These are phyloP conservation scores for Drosophila guanche DNA, from an alignment of 1,140 invertebrate genomes.

Conservation along the genomic window DNA sequence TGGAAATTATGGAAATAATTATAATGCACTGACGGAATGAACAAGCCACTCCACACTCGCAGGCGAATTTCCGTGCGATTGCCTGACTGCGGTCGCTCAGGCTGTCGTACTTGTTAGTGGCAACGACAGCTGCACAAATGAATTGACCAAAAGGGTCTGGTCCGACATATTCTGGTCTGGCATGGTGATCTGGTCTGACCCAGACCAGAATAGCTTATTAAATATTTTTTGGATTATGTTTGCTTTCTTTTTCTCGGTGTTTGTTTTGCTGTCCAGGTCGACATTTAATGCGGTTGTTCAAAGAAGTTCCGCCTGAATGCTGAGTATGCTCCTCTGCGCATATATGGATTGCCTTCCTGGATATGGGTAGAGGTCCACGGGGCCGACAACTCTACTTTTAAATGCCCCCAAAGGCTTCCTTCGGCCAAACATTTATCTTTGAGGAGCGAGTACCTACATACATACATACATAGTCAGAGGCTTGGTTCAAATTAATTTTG, in stretches of 20 bases:
- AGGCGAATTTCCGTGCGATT: constrained; percentile 14
- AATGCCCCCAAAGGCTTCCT: constrained; percentile 25
- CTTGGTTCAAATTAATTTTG: constrained; percentile 40
- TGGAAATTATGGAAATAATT: constrained; percentile 51
- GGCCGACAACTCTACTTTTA: constrained; percentile 3
- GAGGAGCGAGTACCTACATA: constrained; percentile 7
- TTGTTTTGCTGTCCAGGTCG: constrained; percentile 13
- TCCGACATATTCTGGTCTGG: neutral
- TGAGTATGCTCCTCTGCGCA: constrained; percentile 35
- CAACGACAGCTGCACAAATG: constrained; percentile 52
- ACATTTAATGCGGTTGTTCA: constrained; percentile 55
- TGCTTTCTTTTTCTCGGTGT: constrained; percentile 13
- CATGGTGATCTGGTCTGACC: constrained; percentile 29
- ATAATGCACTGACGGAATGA: constrained; percentile 39
- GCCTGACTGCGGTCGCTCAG: constrained; percentile 26
- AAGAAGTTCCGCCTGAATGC: constrained; percentile 40
- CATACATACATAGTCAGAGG: too few relatives aligned
- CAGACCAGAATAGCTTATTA: constrained; percentile 28
- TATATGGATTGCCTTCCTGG: constrained; percentile 38
- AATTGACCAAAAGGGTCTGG: constrained; percentile 23
- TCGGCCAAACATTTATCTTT: constrained; percentile 36
- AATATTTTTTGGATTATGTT: constrained; percentile 53
- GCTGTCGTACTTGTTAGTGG: constrained; percentile 52
- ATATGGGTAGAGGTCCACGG: constrained; percentile 9
- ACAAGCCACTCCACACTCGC: constrained; percentile 2